Evolutionary conservation across 2,113 vertebrate species (phyloP).

Genomic region (Corythornis cristatus): DNA sequence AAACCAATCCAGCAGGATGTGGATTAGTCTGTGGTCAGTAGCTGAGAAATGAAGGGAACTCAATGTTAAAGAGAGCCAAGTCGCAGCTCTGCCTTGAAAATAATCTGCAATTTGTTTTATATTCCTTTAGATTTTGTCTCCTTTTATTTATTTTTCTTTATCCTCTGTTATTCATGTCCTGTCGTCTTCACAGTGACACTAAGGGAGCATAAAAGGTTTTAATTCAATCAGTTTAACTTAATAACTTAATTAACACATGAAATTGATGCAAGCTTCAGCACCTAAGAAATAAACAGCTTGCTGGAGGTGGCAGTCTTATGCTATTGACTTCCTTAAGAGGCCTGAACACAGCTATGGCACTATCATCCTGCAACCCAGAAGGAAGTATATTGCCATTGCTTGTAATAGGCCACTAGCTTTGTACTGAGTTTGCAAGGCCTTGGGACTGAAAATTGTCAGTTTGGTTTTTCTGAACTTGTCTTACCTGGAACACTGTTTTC

Average conservation of each 20-base stretch:
- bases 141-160: neutral
- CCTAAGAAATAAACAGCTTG: neutral
- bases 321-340: neutral
- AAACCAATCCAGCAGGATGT: neutral
- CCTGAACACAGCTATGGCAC: neutral
- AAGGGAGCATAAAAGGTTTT: neutral
- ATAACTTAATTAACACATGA: slow-evolving; percentile 13
- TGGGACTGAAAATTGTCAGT: neutral
- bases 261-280: neutral
- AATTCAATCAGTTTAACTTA: neutral
- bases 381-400: neutral
- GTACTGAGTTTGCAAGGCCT: neutral
- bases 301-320: neutral
- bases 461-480: neutral
- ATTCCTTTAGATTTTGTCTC: neutral
- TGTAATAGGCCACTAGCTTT: neutral
- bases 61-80: neutral
- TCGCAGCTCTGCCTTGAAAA: neutral
- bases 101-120: neutral
- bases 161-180: slow-evolving; percentile 5
- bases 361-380: neutral
- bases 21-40: neutral
- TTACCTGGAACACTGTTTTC: neutral
- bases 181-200: neutral
- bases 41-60: neutral